Conservation (phyloP, 2,888 invertebrate genomes). For the Hyposoter dolosus region DNA sequence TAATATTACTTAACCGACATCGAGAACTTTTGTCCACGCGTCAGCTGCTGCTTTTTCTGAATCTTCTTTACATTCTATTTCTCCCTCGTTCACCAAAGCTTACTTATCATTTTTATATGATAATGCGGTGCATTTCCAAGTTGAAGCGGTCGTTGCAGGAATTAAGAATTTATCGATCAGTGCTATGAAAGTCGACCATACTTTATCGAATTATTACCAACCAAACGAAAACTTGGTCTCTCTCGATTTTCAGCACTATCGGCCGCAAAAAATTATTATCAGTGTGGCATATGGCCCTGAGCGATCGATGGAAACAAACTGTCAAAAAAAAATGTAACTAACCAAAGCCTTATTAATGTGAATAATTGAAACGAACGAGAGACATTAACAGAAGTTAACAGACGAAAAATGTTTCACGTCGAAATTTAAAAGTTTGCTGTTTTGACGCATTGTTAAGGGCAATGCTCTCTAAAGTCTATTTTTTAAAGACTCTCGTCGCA, state of each 20-base stretch:
- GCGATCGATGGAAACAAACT: no score
- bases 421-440: not conserved
- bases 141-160: not conserved
- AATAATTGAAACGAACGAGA: not conserved
- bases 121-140: not conserved
- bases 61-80: conserved; percentile 12
- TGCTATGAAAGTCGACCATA: not conserved
- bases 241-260: no score
- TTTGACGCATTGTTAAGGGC: not conserved
- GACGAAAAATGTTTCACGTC: not conserved
- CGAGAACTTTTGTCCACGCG: conserved; percentile 79
- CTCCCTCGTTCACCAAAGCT: not conserved
- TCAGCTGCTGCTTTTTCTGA: conserved; percentile 77
- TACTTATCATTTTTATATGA: not conserved
- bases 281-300: no score
- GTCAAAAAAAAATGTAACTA: no score
- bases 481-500: not conserved
- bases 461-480: not conserved
- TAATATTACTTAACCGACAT: conserved; percentile 71
- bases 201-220: no score
- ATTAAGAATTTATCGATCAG: not conserved
- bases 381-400: not conserved
- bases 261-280: no score
- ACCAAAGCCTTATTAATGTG: no score
- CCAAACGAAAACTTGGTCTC: no score